phyloP scores from a whole-genome alignment of 2,888 invertebrate species.

The Drymonia ruficornis region DNA sequence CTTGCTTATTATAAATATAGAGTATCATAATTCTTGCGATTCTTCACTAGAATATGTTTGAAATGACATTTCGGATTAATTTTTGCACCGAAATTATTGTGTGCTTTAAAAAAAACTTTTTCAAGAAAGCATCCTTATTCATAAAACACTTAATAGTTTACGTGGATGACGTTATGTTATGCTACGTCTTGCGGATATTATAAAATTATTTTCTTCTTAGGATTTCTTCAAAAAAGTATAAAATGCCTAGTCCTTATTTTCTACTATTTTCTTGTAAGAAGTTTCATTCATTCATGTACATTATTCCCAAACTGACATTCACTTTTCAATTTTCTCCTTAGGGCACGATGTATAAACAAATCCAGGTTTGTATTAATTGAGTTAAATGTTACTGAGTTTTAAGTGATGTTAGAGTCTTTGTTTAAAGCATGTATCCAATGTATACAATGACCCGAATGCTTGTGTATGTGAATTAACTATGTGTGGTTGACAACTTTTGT shows the following conservation, averaged over 20 bases:
- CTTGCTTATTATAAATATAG: background rate
- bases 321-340: conserved; percentile 71
- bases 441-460: conserved; percentile 29
- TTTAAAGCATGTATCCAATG: conserved; percentile 59
- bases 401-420: conserved; percentile 67
- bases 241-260: too few species aligned
- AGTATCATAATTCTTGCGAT: background rate
- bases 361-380: conserved; percentile 80
- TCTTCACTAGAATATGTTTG: background rate
- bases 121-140: too few species aligned
- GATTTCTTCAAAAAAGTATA: too few species aligned
- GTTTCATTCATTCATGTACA: background rate
- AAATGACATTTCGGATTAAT: background rate
- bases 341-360: conserved; percentile 84
- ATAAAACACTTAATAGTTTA: too few species aligned
- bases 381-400: conserved; percentile 54
- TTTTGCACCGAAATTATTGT: background rate
- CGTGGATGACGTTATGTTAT: too few species aligned
- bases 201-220: too few species aligned
- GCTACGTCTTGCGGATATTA: too few species aligned
- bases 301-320: conserved; percentile 47
- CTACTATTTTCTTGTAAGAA: too few species aligned
- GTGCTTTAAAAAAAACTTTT: background rate
- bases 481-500: conserved; percentile 11
- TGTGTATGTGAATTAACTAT: conserved; percentile 20